Evolutionary conservation across 1,140 invertebrate genomes (phyloP).

Genomic region (Oncopodura yosiiana): DNA sequence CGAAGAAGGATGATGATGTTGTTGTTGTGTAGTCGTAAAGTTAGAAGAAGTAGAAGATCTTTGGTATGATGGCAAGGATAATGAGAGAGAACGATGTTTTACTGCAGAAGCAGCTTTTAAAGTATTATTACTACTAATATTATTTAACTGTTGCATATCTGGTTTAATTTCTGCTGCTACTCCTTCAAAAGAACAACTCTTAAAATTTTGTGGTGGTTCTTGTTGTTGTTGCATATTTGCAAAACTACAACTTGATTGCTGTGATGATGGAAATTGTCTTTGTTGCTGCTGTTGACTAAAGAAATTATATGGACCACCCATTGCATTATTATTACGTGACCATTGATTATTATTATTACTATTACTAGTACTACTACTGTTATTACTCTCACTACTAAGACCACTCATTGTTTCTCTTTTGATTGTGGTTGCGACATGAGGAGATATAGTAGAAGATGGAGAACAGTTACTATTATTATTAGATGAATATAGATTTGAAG

Average conservation of each 20-base stretch:
- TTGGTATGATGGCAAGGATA: conserved; percentile 21
- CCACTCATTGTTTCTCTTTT: no score
- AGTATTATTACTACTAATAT: no score
- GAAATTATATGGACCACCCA: conserved; percentile 1
- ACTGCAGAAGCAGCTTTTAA: conserved; percentile 18
- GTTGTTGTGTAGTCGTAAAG: not conserved
- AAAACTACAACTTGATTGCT: conserved; percentile 10
- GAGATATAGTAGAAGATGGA: no score
- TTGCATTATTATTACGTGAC: conserved; percentile 7
- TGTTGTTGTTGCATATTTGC: conserved; percentile 12
- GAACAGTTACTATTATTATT: no score
- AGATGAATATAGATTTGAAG: not conserved
- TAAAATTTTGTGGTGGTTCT: conserved; percentile 21
- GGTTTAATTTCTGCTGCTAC: conserved; percentile 8
- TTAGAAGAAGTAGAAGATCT: conserved; percentile 11
- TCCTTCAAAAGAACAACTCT: conserved; percentile 28
- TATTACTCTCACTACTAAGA: no score
- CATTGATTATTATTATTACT: conserved; percentile 13
- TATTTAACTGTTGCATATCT: not conserved
- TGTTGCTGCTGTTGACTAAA: not conserved
- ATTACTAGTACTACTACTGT: no score
- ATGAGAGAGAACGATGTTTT: conserved; percentile 25
- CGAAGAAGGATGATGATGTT: conserved; percentile 2
- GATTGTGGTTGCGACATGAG: no score
- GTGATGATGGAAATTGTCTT: conserved; percentile 15